Conservation (phyloP, 2,797 vertebrate species). For the Tarsius wallacei region DNA sequence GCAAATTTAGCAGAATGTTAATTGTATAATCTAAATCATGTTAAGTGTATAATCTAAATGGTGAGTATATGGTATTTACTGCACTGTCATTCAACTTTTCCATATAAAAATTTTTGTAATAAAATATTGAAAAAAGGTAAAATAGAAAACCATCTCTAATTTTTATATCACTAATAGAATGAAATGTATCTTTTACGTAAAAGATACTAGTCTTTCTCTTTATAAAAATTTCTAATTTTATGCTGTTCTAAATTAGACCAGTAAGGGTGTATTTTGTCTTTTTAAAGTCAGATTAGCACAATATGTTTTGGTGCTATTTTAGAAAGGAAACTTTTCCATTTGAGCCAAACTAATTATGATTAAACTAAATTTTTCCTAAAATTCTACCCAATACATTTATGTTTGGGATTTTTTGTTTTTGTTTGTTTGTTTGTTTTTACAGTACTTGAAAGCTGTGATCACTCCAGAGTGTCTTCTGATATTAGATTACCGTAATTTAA, state of each 20-base stretch:
- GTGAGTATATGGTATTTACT: not conserved
- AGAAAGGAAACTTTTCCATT: slow-evolving; percentile 26
- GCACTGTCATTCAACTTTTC: not conserved
- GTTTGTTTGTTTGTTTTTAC: slow-evolving; percentile 62
- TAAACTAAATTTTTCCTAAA: slow-evolving; percentile 34
- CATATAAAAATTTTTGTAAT: not conserved
- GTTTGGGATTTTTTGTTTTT: not conserved
- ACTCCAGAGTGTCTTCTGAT: slow-evolving; percentile 95
- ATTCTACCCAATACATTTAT: not conserved
- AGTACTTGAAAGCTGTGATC: slow-evolving; percentile 98
- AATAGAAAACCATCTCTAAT: not conserved
- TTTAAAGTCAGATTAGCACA: slow-evolving; percentile 30
- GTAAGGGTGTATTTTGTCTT: not conserved
- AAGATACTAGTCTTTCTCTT: not conserved
- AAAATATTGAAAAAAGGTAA: not conserved
- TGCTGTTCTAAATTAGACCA: not conserved
- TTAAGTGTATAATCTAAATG: not conserved
- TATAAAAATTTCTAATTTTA: not conserved
- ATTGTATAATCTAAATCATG: not conserved
- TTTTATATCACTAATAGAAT: not conserved
- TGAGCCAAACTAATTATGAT: slow-evolving; percentile 23
- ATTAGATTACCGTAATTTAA: slow-evolving; percentile 96
- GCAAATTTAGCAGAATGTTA: not conserved
- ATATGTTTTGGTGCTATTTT: slow-evolving; percentile 18
- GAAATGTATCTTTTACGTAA: not conserved